Evolutionary conservation across 2,113 vertebrate species (phyloP).

Genomic region (Platysternon megacephalum): DNA sequence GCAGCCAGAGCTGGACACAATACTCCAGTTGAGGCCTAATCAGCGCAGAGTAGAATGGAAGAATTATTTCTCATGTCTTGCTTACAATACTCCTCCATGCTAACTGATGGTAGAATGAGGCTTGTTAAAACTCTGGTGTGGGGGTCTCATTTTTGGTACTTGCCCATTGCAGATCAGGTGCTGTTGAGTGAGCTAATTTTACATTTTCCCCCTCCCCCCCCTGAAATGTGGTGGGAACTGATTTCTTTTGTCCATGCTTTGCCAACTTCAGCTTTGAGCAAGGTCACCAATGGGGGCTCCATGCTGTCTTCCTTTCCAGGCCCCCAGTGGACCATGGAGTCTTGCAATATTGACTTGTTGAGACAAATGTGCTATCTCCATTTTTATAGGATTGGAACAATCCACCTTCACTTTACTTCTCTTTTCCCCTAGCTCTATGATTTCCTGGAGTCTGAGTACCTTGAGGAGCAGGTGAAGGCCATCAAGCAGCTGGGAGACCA

Average conservation of each 20-base stretch:
- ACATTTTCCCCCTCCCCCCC: no score
- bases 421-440: slow-evolving; percentile 34
- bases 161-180: neutral
- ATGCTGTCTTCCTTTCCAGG: neutral
- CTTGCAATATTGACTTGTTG: neutral
- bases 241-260: neutral
- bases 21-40: no score
- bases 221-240: neutral
- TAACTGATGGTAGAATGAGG: neutral
- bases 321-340: neutral
- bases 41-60: no score
- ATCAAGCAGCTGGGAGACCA: slow-evolving; percentile 63
- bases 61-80: no score
- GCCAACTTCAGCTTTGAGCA: no score
- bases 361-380: neutral
- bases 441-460: slow-evolving; percentile 65
- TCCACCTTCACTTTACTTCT: neutral
- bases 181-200: neutral
- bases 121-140: neutral
- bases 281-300: neutral
- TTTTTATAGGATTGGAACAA: neutral
- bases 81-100: no score
- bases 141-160: neutral
- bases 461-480: slow-evolving; percentile 59
- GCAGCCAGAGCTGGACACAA: no score